A percentile compares a stretch with the other conserved stretches of the same genome.
phyloP scores from a whole-genome alignment of 1,140 invertebrate species.

The Chymomyza costata region DNA sequence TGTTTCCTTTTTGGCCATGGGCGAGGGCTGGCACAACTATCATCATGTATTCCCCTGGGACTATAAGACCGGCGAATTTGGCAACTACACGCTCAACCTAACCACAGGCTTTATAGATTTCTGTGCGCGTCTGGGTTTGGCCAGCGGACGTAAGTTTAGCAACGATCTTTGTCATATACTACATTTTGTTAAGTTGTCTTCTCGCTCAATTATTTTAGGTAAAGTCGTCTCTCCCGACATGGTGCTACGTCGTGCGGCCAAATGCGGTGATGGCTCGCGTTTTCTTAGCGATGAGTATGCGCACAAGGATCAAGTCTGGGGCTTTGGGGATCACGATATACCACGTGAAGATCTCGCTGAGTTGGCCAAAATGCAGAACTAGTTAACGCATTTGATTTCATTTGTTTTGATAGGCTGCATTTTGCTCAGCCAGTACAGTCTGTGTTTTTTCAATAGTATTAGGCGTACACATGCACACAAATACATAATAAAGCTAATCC shows the following conservation, averaged over 20 bases:
- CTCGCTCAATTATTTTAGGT: constrained; percentile 57
- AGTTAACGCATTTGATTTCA: constrained; percentile 23
- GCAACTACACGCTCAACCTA: constrained; percentile 80
- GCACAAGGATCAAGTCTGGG: constrained; percentile 76
- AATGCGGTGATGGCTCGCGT: constrained; percentile 81
- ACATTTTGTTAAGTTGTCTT: neutral
- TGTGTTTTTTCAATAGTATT: constrained; percentile 38
- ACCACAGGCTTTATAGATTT: constrained; percentile 85
- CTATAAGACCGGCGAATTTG: constrained; percentile 89
- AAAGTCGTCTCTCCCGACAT: constrained; percentile 81
- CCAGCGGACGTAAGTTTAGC: constrained; percentile 81
- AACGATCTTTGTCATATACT: rapidly evolving
- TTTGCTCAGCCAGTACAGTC: constrained; percentile 27
- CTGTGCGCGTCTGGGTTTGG: constrained; percentile 84
- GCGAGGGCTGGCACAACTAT: constrained; percentile 96
- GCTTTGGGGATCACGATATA: constrained; percentile 79
- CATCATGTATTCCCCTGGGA: constrained; percentile 90
- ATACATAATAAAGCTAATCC: too few relatives aligned
- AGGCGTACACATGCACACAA: too few relatives aligned
- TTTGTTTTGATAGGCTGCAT: constrained; percentile 7
- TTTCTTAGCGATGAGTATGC: constrained; percentile 62
- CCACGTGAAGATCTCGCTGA: constrained; percentile 76
- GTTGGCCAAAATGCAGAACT: constrained; percentile 76
- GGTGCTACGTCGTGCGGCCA: constrained; percentile 79
- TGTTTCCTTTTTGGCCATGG: constrained; percentile 83